These are phyloP conservation scores for Epinotia nisella DNA, from an alignment of 2,888 invertebrate genomes.

Conservation along the genomic window DNA sequence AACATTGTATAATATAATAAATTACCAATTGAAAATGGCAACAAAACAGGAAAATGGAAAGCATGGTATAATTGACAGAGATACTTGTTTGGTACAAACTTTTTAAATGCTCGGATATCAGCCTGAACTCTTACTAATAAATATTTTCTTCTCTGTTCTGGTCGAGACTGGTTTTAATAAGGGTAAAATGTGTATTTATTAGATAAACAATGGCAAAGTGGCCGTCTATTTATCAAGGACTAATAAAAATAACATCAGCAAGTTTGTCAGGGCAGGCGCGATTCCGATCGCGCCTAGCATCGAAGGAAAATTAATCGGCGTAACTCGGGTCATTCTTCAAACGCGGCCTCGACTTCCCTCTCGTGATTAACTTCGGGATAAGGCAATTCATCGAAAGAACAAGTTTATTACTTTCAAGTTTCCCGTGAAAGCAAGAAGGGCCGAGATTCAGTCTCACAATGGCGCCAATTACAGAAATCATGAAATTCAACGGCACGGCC, in stretches of 20 bases:
- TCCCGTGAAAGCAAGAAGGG: conserved; percentile 63
- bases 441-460: conserved; percentile 66
- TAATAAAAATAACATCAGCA: conserved; percentile 48
- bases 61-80: too few relatives aligned
- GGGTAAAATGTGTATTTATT: conserved; percentile 60
- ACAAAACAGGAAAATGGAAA: too few relatives aligned
- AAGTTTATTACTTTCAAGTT: conserved; percentile 77
- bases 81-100: too few relatives aligned
- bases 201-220: conserved; percentile 62
- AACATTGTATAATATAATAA: too few relatives aligned
- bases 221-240: conserved; percentile 59
- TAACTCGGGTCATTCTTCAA: conserved; percentile 63
- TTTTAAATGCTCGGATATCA: too few relatives aligned
- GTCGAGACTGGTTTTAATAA: conserved; percentile 45
- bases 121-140: too few relatives aligned
- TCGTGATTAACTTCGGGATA: conserved; percentile 74
- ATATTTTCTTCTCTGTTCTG: neutral
- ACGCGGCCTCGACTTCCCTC: conserved; percentile 51
- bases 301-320: conserved; percentile 60
- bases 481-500: conserved; percentile 61
- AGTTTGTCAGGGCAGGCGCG: conserved; percentile 45
- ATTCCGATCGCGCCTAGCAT: conserved; percentile 48
- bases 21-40: too few relatives aligned
- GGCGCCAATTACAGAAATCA: conserved; percentile 72
- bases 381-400: conserved; percentile 74